A percentile compares a stretch with the other conserved stretches of the same genome.
Conservation (phyloP, 1,140 invertebrate species). For the Polypedilum pembai region DNA sequence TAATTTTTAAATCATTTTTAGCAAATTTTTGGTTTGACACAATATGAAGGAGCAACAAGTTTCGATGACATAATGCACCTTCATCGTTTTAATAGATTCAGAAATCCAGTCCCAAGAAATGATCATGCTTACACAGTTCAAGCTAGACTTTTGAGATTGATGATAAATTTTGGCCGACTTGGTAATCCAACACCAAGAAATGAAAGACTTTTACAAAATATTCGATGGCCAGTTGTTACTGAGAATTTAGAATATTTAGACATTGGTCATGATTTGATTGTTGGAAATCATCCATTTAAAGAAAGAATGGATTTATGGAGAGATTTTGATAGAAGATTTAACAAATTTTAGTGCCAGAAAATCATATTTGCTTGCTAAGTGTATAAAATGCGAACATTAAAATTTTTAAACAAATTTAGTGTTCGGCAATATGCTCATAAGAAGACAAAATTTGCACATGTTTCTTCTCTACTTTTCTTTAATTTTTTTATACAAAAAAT, state of each 20-base stretch:
- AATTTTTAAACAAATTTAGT: no score
- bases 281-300: background rate
- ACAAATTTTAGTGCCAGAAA: background rate
- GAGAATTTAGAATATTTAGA: background rate
- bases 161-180: background rate
- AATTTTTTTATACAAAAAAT: no score
- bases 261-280: background rate
- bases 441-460: no score
- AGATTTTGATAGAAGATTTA: background rate
- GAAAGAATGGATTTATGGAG: background rate
- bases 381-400: no score
- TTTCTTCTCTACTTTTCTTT: no score
- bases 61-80: background rate
- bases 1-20: background rate
- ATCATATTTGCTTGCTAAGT: no score
- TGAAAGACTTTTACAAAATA: background rate
- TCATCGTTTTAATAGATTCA: background rate
- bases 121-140: background rate
- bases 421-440: no score
- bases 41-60: background rate
- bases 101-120: background rate
- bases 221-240: background rate
- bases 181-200: background rate
- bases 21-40: background rate
- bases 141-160: background rate